Conservation (phyloP, 2,888 invertebrate species). For the Apodemia zela region DNA sequence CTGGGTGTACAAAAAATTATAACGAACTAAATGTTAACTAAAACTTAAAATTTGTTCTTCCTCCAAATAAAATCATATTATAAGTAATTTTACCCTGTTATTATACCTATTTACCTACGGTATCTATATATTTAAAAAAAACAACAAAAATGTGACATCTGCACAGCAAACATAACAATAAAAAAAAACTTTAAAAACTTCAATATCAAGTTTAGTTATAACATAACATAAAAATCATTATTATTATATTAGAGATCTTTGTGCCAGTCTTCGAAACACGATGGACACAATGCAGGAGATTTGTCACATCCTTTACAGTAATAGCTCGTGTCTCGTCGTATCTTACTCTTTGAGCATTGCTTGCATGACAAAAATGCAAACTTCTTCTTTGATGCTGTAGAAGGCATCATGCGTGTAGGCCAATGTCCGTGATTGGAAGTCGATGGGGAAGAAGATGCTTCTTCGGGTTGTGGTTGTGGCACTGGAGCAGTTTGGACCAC, state of each 20-base stretch:
- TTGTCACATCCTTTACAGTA: neutral
- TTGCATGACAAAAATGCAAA: constrained; percentile 5
- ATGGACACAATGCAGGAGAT: neutral
- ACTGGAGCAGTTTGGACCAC: neutral
- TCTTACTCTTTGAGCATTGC: neutral
- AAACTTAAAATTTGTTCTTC: constrained; percentile 1
- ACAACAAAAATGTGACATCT: neutral
- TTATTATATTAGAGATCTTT: constrained; percentile 8
- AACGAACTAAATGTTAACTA: neutral
- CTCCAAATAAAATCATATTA: neutral
- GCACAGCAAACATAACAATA: neutral
- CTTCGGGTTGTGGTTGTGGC: neutral
- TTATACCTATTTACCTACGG: neutral
- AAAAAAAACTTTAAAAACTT: neutral
- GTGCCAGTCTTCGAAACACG: constrained; percentile 3
- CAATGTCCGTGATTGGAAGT: constrained; percentile 5
- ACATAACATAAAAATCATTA: constrained; percentile 1
- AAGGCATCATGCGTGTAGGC: constrained; percentile 2
- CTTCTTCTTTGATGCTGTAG: neutral
- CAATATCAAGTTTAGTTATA: neutral
- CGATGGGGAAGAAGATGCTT: constrained; percentile 1
- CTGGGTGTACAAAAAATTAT: neutral
- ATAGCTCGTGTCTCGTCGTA: constrained; percentile 5
- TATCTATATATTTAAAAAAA: neutral
- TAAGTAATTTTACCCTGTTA: too few relatives aligned